Evolutionary conservation across 2,888 invertebrate genomes (phyloP).

Genomic region (Clitarchus hookeri): DNA sequence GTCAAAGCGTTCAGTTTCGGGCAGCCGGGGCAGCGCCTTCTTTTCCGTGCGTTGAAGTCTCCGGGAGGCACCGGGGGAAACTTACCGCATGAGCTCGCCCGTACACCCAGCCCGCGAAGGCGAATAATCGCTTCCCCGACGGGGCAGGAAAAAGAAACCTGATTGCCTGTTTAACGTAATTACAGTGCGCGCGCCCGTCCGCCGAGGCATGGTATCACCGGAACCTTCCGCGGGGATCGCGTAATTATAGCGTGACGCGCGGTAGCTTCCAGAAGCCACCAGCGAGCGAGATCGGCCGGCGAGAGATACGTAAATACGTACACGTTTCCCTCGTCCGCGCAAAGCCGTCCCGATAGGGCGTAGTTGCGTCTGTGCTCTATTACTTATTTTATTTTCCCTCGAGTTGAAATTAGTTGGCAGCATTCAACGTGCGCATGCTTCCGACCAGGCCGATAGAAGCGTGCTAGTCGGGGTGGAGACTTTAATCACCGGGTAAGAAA

Average conservation of each 20-base stretch:
- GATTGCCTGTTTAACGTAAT: too few species aligned
- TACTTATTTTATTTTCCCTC: background rate
- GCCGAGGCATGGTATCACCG: background rate
- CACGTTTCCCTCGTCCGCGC: too few species aligned
- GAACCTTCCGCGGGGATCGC: background rate
- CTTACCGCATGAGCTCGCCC: too few species aligned
- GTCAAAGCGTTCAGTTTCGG: too few species aligned
- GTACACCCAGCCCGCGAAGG: too few species aligned
- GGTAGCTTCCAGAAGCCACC: background rate
- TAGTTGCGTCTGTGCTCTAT: background rate
- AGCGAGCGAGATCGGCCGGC: too few species aligned
- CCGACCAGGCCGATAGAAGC: background rate
- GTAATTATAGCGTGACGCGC: constrained; percentile 14
- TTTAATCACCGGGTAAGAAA: background rate
- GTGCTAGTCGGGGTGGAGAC: background rate
- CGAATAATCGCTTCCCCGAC: too few species aligned
- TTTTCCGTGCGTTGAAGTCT: too few species aligned
- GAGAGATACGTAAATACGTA: too few species aligned
- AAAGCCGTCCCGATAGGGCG: background rate
- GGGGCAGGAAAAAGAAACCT: too few species aligned
- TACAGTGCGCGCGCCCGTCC: background rate
- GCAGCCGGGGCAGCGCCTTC: too few species aligned
- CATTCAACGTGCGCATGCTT: background rate
- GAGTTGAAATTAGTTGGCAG: background rate
- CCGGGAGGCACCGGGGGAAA: too few species aligned